phyloP scores from a whole-genome alignment of 2,888 invertebrate species.

The Agrilus cyanescens region DNA sequence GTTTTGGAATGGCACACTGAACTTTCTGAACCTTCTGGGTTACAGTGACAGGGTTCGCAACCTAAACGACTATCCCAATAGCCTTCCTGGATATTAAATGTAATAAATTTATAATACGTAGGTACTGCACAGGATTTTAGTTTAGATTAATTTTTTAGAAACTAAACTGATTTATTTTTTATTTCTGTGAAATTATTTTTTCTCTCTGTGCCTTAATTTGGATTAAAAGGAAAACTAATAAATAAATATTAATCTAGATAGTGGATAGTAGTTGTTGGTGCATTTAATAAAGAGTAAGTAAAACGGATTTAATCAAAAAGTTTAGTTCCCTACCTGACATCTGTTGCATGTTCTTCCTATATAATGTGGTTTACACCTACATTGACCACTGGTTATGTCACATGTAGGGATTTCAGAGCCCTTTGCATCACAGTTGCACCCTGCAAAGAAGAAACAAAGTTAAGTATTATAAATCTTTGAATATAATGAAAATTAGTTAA shows the following conservation, averaged over 20 bases:
- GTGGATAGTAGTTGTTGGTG: too few relatives aligned
- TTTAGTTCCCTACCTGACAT: constrained; percentile 49
- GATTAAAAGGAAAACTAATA: too few relatives aligned
- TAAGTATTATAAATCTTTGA: not conserved
- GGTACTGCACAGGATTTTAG: too few relatives aligned
- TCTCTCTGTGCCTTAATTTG: too few relatives aligned
- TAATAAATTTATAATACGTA: constrained; percentile 8
- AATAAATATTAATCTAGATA: too few relatives aligned
- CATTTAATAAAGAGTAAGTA: too few relatives aligned
- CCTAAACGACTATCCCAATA: constrained; percentile 70
- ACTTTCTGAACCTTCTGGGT: constrained; percentile 51
- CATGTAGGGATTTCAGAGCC: constrained; percentile 62
- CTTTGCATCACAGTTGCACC: constrained; percentile 69
- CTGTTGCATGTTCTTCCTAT: constrained; percentile 62
- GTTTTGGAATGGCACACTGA: constrained; percentile 60
- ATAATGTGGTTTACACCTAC: constrained; percentile 61
- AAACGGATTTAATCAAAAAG: too few relatives aligned
- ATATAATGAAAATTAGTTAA: too few relatives aligned
- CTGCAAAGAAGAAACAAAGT: constrained; percentile 44
- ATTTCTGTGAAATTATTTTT: too few relatives aligned
- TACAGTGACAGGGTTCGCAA: constrained; percentile 77
- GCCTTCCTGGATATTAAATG: constrained; percentile 41
- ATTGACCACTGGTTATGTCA: constrained; percentile 67
- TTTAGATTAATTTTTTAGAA: too few relatives aligned
- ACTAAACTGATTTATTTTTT: too few relatives aligned